Evolutionary conservation across 2,113 vertebrate species (phyloP).

Genomic region (Amblyornis subalaris): DNA sequence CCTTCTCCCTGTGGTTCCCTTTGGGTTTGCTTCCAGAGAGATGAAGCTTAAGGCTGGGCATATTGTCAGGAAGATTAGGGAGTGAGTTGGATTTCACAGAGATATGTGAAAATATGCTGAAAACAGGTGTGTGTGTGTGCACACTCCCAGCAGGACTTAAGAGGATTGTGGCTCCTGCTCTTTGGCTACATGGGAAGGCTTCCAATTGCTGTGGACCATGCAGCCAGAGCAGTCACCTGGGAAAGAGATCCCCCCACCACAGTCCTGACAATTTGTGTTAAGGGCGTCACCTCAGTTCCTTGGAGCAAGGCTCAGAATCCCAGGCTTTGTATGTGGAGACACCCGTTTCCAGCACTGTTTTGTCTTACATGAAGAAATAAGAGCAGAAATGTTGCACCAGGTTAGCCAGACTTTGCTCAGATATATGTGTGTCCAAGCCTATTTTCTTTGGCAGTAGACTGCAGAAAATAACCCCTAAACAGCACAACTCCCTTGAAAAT

Average conservation of each 20-base stretch:
- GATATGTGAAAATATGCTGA: not conserved
- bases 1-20: not conserved
- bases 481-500: not conserved
- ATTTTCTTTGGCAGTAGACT: not conserved
- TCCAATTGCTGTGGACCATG: rapidly evolving
- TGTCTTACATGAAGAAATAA: not conserved
- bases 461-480: not conserved
- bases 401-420: not conserved
- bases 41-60: not conserved
- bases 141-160: not conserved
- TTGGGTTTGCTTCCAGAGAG: not conserved
- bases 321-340: not conserved
- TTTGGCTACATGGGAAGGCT: not conserved
- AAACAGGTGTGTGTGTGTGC: not conserved
- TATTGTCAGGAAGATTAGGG: not conserved
- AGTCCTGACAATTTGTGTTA: not conserved
- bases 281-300: not conserved
- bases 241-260: not conserved
- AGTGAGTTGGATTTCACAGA: not conserved
- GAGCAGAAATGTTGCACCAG: not conserved
- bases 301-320: not conserved
- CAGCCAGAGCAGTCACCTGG: rapidly evolving
- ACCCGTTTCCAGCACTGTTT: not conserved
- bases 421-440: not conserved
- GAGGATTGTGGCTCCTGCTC: not conserved